These are phyloP conservation scores for Adoxophyes honmai DNA, from an alignment of 1,140 invertebrate species.

Conservation along the genomic window DNA sequence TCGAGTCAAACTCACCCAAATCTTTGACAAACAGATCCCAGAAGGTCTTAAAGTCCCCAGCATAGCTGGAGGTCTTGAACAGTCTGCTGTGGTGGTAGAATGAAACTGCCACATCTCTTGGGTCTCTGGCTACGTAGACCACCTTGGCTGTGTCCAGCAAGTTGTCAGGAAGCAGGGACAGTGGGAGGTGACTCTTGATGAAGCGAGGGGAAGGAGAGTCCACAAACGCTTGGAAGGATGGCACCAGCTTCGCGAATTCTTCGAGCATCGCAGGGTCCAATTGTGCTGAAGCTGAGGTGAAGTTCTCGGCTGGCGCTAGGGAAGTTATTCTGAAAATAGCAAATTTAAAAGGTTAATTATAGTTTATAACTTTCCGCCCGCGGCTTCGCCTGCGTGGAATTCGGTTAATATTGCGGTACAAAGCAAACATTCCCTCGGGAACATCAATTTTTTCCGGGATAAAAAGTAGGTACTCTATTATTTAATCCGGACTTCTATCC, in stretches of 20 bases:
- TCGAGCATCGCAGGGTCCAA: background rate
- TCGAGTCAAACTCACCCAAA: conserved; percentile 80
- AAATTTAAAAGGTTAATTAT: no score
- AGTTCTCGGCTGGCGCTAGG: no score
- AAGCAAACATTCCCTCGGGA: no score
- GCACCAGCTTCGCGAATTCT: background rate
- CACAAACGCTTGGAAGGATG: background rate
- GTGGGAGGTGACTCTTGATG: conserved; percentile 52
- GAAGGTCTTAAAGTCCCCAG: background rate
- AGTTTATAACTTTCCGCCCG: no score
- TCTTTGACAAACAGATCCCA: conserved; percentile 79
- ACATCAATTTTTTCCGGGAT: no score
- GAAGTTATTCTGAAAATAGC: no score
- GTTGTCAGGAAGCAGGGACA: conserved; percentile 45
- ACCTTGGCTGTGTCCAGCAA: conserved; percentile 68
- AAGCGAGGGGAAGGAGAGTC: conserved; percentile 37
- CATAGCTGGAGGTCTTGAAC: background rate
- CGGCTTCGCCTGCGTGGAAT: no score
- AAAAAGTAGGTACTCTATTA: no score
- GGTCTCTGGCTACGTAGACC: conserved; percentile 87
- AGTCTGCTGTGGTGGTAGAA: conserved; percentile 74
- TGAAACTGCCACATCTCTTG: conserved; percentile 90
- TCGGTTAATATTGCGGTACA: no score
- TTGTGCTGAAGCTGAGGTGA: background rate
- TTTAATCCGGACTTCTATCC: no score